Base-by-base conservation (phyloP, 1,140 invertebrate species). In the Tetraneura akinire region DNA sequence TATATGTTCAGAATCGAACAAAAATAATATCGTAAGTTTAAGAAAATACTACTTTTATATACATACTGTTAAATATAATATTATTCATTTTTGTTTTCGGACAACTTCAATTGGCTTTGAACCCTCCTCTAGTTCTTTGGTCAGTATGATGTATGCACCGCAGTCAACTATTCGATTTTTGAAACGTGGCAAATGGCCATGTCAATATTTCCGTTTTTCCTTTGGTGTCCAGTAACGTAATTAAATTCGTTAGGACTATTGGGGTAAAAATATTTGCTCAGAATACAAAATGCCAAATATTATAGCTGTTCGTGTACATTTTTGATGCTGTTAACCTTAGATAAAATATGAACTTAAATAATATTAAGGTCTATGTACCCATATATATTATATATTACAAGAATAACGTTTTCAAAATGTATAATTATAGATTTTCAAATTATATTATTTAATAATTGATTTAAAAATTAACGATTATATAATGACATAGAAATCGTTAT, bases 201-300 rank as follows among this genome's bases (percentile, higher is more conserved):
- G 74, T 78, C 74, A 78, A 78, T 78, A 78, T 78, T 78, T 78
- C 73, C 51, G 73, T 76, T 76, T 68, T 68, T 76, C 55, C 74
- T 78, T 78, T 78, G 74, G 74, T 78, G 74, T 78, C 74, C 74
- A 62, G 37, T 60, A 78, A 78, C 55, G 55, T 78, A 78, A 78
- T 78, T 78, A 78, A 37, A 47, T 78, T 78, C 37, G 37, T 23
- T n/a, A 23, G 18, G 18, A 55, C 16, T n/a, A n/a, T 78, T 51
- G 42, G 37, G 51, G 53, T 45, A 26, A 47, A 47, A 29, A 78
- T 60, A 78, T 78, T 78, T 47, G 74, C 6, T 62, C 74, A 13
- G 74, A 78, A 78, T 78, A 78, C 74, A 55, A 78, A 78, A 78
- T 60, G 37, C 13, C 32, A 60, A 45, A 47, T 60, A 47, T 26